Base-by-base conservation (phyloP, 2,797 vertebrate species). In the Myripristis jacobus region DNA sequence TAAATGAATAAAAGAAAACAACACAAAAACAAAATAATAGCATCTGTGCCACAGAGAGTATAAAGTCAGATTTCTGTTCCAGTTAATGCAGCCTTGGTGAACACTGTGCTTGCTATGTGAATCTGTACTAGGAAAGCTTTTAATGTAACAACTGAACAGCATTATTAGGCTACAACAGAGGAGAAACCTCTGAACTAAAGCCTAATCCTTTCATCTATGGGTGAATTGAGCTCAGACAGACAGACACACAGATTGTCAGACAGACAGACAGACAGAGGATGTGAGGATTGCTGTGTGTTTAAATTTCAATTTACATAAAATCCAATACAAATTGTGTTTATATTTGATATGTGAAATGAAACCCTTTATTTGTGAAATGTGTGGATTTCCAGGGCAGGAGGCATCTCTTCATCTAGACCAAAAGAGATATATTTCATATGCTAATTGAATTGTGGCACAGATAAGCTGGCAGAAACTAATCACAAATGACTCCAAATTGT, bases 11-110 rank as follows among this genome's bases (percentile, higher is more conserved):
- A 41, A 38, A 38, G 27, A 38, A 12, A 2, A 38, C 2, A 38
- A 12, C 3, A 38, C 2, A 38, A 38, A 38, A 41, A 15, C 12
- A 41, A 41, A 4, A 52, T 25, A 27, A 22, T 46, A 86, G 81
- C 88, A 88, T 81, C 77, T 91, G 87, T 66, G 82, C 54, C 67
- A 72, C 81, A 70, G 65, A 83, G 73, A 65, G 76, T 69, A 66
- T 77, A 87, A 66, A 80, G 67, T 74, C 64, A 63, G 57, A 80
- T 73, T 73, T 60, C 55, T 44, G 71, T 74, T 80, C 74, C 71
- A 68, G 80, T 81, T 78, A 75, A 79, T 65, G 62, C 25, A 58
- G 73, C 70, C 59, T 59, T 55, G 48, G 61, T 65, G 54, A 81
- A 56, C 70, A 56, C 51, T 1, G 21, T 59, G 81, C 47, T 73